Evolutionary conservation across 2,113 vertebrate species (phyloP).

Genomic region (Raphicerus campestris): DNA sequence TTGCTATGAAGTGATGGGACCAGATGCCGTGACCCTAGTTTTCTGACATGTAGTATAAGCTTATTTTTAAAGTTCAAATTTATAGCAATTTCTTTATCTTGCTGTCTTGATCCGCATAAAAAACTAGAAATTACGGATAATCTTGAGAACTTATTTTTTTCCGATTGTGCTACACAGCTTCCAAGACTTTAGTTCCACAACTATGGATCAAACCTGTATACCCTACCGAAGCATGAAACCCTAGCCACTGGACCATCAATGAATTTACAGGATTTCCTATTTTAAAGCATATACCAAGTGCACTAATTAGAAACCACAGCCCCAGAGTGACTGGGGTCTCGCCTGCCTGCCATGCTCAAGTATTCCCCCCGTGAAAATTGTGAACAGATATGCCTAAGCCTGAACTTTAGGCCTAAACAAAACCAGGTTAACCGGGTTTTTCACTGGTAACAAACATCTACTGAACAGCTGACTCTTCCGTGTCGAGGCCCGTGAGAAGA

Average conservation of each 20-base stretch:
- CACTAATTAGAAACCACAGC: not conserved
- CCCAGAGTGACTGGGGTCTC: not conserved
- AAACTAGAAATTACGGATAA: not conserved
- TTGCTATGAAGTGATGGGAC: too few species aligned
- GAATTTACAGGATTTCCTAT: not conserved
- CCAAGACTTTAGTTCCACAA: not conserved
- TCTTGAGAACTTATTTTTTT: not conserved
- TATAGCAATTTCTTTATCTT: not conserved
- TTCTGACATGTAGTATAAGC: not conserved
- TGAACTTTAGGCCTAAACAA: not conserved
- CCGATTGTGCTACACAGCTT: not conserved
- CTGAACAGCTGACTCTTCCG: not conserved
- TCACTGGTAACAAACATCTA: not conserved
- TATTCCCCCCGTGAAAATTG: fast-evolving
- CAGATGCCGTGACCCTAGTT: too few species aligned
- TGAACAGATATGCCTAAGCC: not conserved
- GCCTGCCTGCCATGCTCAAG: not conserved
- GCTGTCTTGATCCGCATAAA: not conserved
- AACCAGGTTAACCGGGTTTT: not conserved
- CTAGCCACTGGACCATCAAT: not conserved
- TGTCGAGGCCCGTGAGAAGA: fast-evolving
- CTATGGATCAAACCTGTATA: not conserved
- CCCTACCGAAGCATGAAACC: not conserved
- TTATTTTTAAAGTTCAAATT: not conserved
- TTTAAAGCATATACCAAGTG: not conserved